Percentiles rank a stretch among this genome's conserved stretches.
Conservation (phyloP, 2,797 vertebrate species). For the Acanthurus leucopareius region DNA sequence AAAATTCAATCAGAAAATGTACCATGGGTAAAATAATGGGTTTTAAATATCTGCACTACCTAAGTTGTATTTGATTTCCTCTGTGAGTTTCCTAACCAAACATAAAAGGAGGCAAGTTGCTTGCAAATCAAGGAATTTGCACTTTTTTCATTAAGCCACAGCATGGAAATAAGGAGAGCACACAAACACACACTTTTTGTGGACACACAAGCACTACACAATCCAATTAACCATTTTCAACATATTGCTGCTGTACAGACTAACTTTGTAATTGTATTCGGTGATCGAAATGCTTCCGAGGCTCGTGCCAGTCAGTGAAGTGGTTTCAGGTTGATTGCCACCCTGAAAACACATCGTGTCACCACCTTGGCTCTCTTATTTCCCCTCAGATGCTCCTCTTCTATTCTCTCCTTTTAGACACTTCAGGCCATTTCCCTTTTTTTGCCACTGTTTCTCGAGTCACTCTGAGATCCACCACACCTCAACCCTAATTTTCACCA, state of each 20-base stretch:
- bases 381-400: constrained; percentile 43
- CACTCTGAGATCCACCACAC: constrained; percentile 2
- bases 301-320: not conserved
- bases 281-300: not conserved
- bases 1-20: constrained; percentile 1
- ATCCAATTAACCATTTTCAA: constrained; percentile 24
- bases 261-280: constrained; percentile 10
- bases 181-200: not conserved
- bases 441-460: constrained; percentile 37
- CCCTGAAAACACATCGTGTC: constrained; percentile 34
- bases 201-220: not conserved
- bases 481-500: constrained; percentile 46
- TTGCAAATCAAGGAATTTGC: constrained; percentile 4
- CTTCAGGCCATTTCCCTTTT: constrained; percentile 41
- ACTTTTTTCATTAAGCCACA: constrained; percentile 2
- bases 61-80: constrained; percentile 15
- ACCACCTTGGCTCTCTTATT: constrained; percentile 49
- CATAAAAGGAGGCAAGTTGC: not conserved
- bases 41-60: constrained; percentile 18
- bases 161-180: not conserved
- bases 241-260: not conserved
- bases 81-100: constrained; percentile 12
- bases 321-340: constrained; percentile 46
- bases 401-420: constrained; percentile 9
- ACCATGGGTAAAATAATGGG: not conserved